These are phyloP conservation scores for Sipha flava DNA, from an alignment of 1,140 invertebrate genomes.

Conservation along the genomic window DNA sequence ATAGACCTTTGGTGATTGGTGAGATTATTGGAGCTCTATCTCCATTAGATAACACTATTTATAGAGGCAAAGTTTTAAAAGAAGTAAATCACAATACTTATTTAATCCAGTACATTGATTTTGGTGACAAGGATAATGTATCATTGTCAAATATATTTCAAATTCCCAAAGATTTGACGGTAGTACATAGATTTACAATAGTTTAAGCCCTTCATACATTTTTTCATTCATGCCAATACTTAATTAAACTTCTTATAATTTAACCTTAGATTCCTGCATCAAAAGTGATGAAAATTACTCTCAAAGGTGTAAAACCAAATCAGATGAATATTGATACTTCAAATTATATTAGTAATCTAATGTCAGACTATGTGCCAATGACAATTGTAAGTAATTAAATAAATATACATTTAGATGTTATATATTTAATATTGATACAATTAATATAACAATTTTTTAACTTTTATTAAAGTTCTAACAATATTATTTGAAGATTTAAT, in stretches of 20 bases:
- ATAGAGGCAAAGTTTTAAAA: conserved; percentile 10
- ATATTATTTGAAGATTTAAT: no score
- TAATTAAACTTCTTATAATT: neutral
- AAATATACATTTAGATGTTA: no score
- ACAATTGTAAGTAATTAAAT: neutral
- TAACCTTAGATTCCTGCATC: neutral
- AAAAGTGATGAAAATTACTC: neutral
- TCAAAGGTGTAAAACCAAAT: neutral
- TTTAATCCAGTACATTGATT: conserved; percentile 13
- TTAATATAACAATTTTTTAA: no score
- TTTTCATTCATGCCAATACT: no score
- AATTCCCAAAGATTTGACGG: neutral
- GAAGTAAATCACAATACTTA: neutral
- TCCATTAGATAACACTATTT: neutral
- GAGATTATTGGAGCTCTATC: conserved; percentile 6
- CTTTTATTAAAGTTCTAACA: no score
- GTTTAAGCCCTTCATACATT: no score
- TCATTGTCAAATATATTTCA: neutral
- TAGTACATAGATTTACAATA: neutral
- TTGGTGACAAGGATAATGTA: conserved; percentile 14
- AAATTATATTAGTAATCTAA: neutral
- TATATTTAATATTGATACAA: no score
- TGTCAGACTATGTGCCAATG: neutral
- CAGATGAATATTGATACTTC: neutral
- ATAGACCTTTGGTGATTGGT: neutral